Percentiles rank a stretch among this genome's conserved stretches.
Evolutionary conservation across 2,797 vertebrate genomes (phyloP).

Genomic region (Tapera naevia): DNA sequence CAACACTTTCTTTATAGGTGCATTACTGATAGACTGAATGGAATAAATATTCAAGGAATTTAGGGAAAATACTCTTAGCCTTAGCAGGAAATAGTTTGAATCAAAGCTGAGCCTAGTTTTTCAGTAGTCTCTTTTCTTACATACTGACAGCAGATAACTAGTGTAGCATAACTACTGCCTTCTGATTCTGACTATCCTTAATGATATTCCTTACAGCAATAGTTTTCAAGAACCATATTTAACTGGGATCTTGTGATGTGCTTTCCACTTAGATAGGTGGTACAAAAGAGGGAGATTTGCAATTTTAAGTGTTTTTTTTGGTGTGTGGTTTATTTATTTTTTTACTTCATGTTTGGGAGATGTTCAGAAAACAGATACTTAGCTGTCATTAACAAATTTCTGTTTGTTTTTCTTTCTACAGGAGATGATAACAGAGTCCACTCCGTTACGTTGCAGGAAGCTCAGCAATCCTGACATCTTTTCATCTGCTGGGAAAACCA

Average conservation of each 20-base stretch:
- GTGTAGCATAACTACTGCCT: neutral
- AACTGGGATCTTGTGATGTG: neutral
- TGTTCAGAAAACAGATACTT: neutral
- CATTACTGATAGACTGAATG: neutral
- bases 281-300: neutral
- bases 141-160: neutral
- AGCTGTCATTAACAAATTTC: neutral
- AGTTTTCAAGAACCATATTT: neutral
- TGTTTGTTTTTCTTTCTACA: conserved; percentile 52
- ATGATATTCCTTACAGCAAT: neutral
- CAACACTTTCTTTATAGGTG: neutral
- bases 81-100: neutral
- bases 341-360: neutral
- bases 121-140: neutral
- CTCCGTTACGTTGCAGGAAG: conserved; percentile 91
- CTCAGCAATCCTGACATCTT: conserved; percentile 96
- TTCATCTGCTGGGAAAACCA: conserved; percentile 87
- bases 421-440: conserved; percentile 82
- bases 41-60: neutral
- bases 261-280: neutral
- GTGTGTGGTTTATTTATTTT: neutral
- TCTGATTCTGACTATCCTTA: neutral
- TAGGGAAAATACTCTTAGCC: neutral
- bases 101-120: neutral
- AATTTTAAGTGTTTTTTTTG: neutral